phyloP scores from a whole-genome alignment of 2,797 vertebrate species.

The Spinus olivaceus region DNA sequence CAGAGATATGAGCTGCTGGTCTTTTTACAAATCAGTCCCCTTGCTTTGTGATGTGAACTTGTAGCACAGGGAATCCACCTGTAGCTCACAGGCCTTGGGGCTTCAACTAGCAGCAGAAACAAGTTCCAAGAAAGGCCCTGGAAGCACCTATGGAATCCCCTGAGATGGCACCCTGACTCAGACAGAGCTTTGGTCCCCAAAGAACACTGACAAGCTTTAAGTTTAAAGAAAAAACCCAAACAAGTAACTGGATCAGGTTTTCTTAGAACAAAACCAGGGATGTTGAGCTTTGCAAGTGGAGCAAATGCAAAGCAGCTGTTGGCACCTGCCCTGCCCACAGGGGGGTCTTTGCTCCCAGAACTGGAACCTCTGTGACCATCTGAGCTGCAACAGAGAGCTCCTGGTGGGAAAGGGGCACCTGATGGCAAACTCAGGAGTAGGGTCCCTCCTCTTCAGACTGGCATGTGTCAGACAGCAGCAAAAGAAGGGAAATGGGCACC shows the following conservation, averaged over 20 bases:
- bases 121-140: not conserved
- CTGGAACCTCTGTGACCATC: fast-evolving
- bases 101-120: not conserved
- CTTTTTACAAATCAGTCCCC: not conserved
- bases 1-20: not conserved
- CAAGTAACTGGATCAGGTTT: not conserved
- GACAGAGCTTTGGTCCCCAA: not conserved
- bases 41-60: not conserved
- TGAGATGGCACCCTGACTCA: not conserved
- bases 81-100: not conserved
- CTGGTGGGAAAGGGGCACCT: fast-evolving
- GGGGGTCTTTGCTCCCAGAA: not conserved
- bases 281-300: not conserved
- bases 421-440: not conserved
- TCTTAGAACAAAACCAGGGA: not conserved
- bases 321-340: not conserved
- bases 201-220: not conserved
- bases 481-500: not conserved
- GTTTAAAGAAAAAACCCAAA: not conserved
- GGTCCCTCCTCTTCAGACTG: not conserved
- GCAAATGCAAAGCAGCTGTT: not conserved
- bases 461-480: not conserved
- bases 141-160: not conserved
- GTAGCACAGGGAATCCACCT: not conserved
- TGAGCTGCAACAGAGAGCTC: not conserved